Percentiles rank a stretch among this genome's conserved stretches.
These are phyloP conservation scores for Aleiodes leptofemur DNA, from an alignment of 2,888 invertebrate species.

Conservation along the genomic window DNA sequence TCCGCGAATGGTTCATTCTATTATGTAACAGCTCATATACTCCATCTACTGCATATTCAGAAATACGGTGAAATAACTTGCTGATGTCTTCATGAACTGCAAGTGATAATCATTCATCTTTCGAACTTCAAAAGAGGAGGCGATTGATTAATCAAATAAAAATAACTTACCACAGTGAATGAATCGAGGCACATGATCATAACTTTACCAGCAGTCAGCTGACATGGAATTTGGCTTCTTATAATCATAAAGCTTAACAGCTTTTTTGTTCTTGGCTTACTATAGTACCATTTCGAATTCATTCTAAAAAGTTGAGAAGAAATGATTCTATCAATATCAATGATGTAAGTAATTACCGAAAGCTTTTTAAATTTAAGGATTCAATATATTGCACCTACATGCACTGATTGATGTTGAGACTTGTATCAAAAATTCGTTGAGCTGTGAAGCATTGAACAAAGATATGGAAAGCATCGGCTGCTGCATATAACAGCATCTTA, in stretches of 20 bases:
- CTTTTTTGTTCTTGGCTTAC: slow-evolving; percentile 37
- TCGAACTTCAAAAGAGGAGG: no score
- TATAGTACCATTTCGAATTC: slow-evolving; percentile 42
- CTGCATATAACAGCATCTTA: slow-evolving; percentile 11
- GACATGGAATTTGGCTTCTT: slow-evolving; percentile 47
- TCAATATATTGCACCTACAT: not conserved
- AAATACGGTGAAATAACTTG: no score
- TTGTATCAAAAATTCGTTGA: slow-evolving; percentile 27
- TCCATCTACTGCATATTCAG: no score
- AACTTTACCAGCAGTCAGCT: slow-evolving; percentile 50
- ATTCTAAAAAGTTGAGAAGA: not conserved
- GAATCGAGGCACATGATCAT: slow-evolving; percentile 49
- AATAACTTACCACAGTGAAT: slow-evolving; percentile 46
- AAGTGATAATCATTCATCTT: no score
- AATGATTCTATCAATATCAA: not conserved
- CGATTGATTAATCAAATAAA: no score
- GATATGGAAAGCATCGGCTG: slow-evolving; percentile 7
- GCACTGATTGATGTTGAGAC: slow-evolving; percentile 10
- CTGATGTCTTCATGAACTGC: no score
- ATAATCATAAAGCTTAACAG: slow-evolving; percentile 45
- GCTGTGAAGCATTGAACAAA: slow-evolving; percentile 25
- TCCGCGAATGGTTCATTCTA: no score
- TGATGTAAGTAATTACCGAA: not conserved
- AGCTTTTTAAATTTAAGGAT: not conserved
- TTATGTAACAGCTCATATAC: no score